These are phyloP conservation scores for Hypsibius dujardini DNA, from an alignment of 1,140 invertebrate species.

Conservation along the genomic window DNA sequence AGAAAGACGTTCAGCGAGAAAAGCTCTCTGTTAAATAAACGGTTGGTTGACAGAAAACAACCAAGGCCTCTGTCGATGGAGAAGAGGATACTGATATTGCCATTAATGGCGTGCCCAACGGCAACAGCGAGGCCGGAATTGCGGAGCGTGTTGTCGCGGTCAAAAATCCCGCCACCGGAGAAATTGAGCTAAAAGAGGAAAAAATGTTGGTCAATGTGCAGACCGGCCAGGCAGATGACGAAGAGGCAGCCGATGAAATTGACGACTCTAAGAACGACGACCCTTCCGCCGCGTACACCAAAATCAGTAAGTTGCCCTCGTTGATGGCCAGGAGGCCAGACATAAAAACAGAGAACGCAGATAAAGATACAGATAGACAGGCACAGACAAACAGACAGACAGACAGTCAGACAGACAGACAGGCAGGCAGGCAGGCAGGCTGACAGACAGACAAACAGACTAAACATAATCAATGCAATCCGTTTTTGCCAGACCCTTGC, in stretches of 20 bases:
- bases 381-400: too few species aligned
- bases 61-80: neutral
- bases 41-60: neutral
- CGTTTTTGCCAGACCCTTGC: conserved; percentile 49
- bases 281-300: neutral
- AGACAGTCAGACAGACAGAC: too few species aligned
- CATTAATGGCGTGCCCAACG: neutral
- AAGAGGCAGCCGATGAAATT: neutral
- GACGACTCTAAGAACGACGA: conserved; percentile 2
- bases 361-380: too few species aligned
- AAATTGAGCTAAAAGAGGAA: conserved; percentile 10
- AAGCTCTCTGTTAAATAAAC: too few species aligned
- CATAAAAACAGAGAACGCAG: too few species aligned
- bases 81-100: neutral
- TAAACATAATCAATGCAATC: conserved; percentile 15
- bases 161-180: neutral
- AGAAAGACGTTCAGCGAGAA: too few species aligned
- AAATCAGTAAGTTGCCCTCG: too few species aligned
- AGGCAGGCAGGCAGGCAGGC: too few species aligned
- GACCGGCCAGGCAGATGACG: neutral
- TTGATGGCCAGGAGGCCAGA: too few species aligned
- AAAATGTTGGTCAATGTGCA: too few species aligned
- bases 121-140: neutral
- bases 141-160: neutral
- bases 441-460: too few species aligned